Evolutionary conservation across 2,888 invertebrate genomes (phyloP).

Genomic region (Minunthozetes semirufus): DNA sequence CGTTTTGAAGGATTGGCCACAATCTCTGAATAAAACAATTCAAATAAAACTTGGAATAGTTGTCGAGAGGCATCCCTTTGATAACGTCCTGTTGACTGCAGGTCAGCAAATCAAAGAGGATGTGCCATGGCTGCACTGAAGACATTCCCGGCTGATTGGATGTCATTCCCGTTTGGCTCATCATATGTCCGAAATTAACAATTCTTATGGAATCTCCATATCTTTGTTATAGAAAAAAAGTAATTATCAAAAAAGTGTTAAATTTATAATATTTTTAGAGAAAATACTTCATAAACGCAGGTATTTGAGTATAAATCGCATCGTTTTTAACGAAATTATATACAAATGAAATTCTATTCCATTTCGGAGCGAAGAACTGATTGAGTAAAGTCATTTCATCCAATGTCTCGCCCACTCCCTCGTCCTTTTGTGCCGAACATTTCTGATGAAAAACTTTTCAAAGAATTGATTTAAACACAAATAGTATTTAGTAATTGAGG

Average conservation of each 20-base stretch:
- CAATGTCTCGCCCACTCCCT: constrained; percentile 1
- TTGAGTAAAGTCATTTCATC: constrained; percentile 38
- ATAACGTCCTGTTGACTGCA: constrained; percentile 19
- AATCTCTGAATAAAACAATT: constrained; percentile 31
- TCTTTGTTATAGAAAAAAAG: constrained; percentile 20
- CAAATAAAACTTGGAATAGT: constrained; percentile 36
- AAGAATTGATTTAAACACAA: neutral
- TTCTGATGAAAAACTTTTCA: constrained; percentile 10
- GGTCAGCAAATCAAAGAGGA: constrained; percentile 28
- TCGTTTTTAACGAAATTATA: constrained; percentile 37
- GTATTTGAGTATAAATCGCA: constrained; percentile 34
- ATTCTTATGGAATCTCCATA: constrained; percentile 34
- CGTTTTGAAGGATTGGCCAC: constrained; percentile 35
- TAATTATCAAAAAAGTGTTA: neutral
- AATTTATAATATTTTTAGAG: too few species aligned
- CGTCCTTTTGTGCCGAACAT: constrained; percentile 24
- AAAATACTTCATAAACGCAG: constrained; percentile 36
- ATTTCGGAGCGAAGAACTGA: constrained; percentile 36
- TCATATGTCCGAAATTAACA: constrained; percentile 35
- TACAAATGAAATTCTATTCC: constrained; percentile 36
- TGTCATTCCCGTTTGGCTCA: neutral
- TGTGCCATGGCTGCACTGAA: constrained; percentile 36
- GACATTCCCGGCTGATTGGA: constrained; percentile 2
- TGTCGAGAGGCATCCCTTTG: constrained; percentile 23
- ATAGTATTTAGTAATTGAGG: neutral